Conservation (phyloP, 2,888 invertebrate genomes). For the Oxytorus armatus region DNA sequence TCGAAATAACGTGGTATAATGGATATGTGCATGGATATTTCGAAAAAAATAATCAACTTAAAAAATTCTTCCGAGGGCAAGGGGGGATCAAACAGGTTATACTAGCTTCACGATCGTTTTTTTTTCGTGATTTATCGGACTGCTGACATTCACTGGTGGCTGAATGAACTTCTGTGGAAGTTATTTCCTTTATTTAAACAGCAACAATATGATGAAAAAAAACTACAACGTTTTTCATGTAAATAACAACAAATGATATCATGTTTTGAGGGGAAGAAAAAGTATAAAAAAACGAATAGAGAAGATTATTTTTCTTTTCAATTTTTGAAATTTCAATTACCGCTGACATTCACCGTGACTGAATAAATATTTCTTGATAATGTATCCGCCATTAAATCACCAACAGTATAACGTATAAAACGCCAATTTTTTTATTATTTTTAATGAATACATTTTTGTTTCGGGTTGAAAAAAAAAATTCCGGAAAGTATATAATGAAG, state of each 20-base stretch:
- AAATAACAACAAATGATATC: no score
- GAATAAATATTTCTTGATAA: no score
- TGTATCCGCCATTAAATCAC: no score
- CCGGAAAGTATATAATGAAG: background rate
- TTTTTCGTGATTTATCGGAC: constrained; percentile 9
- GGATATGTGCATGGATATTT: constrained; percentile 8
- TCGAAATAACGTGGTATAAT: background rate
- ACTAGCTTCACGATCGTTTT: background rate
- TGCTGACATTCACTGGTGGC: background rate
- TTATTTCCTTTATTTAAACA: background rate
- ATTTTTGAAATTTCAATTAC: no score
- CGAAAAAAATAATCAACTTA: background rate
- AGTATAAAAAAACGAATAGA: no score
- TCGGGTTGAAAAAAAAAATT: background rate
- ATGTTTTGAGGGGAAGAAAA: no score
- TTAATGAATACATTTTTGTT: background rate
- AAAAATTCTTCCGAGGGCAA: background rate
- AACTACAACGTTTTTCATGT: no score
- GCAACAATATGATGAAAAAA: no score
- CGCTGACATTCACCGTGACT: no score
- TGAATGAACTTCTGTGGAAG: background rate
- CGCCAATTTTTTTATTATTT: no score
- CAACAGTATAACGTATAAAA: no score
- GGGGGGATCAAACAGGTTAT: constrained; percentile 32
- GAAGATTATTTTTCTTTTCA: no score